phyloP scores from a whole-genome alignment of 2,888 invertebrate genomes.

The Heliconius aoede region DNA sequence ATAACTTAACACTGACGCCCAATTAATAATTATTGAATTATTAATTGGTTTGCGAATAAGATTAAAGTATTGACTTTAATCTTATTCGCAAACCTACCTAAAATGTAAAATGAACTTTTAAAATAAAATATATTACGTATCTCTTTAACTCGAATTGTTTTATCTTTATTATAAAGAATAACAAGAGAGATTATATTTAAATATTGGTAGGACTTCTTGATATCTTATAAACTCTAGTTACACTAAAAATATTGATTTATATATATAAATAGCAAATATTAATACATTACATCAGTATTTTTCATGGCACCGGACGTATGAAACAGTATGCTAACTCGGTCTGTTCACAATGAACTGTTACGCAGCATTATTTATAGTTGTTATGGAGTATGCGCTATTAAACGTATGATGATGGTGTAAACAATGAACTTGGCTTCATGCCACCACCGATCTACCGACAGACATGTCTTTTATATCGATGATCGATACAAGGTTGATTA shows the following conservation, averaged over 20 bases:
- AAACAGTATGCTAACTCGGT: conserved; percentile 41
- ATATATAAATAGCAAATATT: no score
- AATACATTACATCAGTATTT: conserved; percentile 49
- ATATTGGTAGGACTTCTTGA: not conserved
- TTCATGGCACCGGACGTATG: conserved; percentile 46
- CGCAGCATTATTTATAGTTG: conserved; percentile 61
- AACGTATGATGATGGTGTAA: conserved; percentile 58
- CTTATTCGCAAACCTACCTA: not conserved
- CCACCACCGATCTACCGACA: conserved; percentile 58
- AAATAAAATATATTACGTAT: not conserved
- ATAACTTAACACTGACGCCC: no score
- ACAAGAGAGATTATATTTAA: not conserved
- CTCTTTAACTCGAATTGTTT: not conserved
- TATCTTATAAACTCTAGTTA: not conserved
- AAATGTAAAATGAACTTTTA: not conserved
- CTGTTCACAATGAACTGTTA: conserved; percentile 49
- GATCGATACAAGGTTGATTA: conserved; percentile 40
- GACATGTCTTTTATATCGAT: conserved; percentile 37
- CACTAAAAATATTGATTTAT: not conserved
- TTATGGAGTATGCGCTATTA: conserved; percentile 52
- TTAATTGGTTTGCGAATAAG: no score
- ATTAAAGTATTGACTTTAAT: no score
- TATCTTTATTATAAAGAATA: not conserved
- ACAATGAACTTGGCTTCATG: conserved; percentile 67
- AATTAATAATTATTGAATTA: no score